Evolutionary conservation across 2,797 vertebrate genomes (phyloP).

Genomic region (Choloepus didactylus): DNA sequence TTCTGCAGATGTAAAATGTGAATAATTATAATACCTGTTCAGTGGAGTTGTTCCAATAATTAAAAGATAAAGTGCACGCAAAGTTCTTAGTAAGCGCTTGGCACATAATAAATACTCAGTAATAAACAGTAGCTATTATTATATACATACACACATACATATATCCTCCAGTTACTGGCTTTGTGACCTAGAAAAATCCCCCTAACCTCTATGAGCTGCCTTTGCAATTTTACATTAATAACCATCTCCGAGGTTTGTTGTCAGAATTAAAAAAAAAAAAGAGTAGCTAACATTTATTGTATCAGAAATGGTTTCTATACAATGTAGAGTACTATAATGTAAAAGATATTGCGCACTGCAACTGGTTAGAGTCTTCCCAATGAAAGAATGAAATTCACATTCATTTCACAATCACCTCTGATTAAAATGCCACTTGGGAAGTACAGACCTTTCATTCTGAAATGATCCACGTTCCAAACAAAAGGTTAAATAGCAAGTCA

Average conservation of each 20-base stretch:
- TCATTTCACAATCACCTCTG: constrained; percentile 67
- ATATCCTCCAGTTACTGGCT: not conserved
- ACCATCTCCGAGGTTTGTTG: not conserved
- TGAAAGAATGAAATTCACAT: constrained; percentile 58
- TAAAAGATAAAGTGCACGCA: not conserved
- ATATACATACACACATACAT: not conserved
- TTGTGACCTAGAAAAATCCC: constrained; percentile 6
- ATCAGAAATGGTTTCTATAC: not conserved
- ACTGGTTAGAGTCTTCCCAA: constrained; percentile 33
- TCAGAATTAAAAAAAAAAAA: constrained; percentile 55
- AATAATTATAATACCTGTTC: not conserved
- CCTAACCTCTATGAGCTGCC: not conserved
- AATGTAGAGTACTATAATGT: not conserved
- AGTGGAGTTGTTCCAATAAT: not conserved
- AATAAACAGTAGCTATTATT: not conserved
- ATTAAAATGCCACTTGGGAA: constrained; percentile 78
- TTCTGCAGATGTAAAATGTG: not conserved
- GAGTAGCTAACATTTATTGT: not conserved
- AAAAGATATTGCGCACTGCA: constrained; percentile 3
- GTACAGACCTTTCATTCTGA: constrained; percentile 70
- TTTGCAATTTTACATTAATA: not conserved
- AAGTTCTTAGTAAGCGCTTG: not conserved
- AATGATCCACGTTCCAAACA: constrained; percentile 55
- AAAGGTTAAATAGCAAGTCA: constrained; percentile 76
- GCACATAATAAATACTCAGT: not conserved